Evolutionary conservation across 2,888 invertebrate genomes (phyloP), one percentile per base, ranked within the genome.

Genomic region (Mesorhabditis belari): DNA sequence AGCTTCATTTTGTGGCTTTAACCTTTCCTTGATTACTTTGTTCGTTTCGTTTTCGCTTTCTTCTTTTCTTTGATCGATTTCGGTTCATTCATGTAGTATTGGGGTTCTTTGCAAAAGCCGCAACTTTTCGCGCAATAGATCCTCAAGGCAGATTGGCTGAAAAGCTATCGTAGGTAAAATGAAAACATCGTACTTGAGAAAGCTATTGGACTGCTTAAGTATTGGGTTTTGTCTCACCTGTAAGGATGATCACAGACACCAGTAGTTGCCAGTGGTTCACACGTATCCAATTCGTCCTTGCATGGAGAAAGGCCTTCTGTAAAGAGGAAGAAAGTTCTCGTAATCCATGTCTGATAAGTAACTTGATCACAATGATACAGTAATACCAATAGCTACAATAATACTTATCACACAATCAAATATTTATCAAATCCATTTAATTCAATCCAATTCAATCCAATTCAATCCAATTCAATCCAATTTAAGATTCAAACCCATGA

Each of bases 51-150:
- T n/a, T n/a, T n/a, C n/a, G n/a, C n/a, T n/a, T n/a, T n/a, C 44
- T 35, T 35, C 44, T 35, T 9, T n/a, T 52, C 52, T 9, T 35
- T n/a, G 12, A 17, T 35, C 44, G 12, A n/a, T n/a, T 9, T 9
- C 44, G 44, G 19, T 9, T 58, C 59, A 3, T 49, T 53, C 51
- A 67, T 63, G 54, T 73, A 73, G 55, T 60, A 71, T 53, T 67
- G 71, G n/a, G 73, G 64, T 23, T 56, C 57, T 55, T 70, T 71
- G 54, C 74, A 74, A 63, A 68, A 74, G 12, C 71, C 73, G 58
- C 74, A 74, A 55, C 70, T 71, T 51, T 70, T 70, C 9, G 74
- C 70, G 53, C 74, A 74, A 28, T 71, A 74, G 50, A 70, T 28
- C n/a, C 73, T 68, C 6, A 74, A 64, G 4, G 72, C 65, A 17